Evolutionary conservation across 2,888 invertebrate species (phyloP).

Genomic region (Calameuta filiformis): DNA sequence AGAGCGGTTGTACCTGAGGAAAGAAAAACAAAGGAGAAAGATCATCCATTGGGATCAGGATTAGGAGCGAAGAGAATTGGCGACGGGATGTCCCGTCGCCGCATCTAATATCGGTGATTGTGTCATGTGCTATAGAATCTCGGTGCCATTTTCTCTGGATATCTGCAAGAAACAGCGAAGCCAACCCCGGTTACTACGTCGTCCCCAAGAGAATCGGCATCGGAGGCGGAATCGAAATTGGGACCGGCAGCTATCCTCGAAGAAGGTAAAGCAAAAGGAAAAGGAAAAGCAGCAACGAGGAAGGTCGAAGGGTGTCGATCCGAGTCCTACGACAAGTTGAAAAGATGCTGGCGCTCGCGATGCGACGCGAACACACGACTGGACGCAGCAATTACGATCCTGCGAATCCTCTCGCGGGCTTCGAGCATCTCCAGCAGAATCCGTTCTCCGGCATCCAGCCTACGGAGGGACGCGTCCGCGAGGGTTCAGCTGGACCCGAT

Average conservation of each 20-base stretch:
- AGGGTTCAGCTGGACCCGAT: conserved; percentile 37
- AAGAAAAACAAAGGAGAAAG: neutral
- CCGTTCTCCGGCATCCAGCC: conserved; percentile 50
- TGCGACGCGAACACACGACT: conserved; percentile 64
- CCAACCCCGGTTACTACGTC: neutral
- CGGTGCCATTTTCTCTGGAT: conserved; percentile 20
- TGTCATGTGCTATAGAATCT: conserved; percentile 16
- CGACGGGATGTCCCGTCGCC: neutral
- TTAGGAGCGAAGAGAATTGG: neutral
- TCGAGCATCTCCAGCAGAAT: conserved; percentile 63
- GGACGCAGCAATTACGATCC: conserved; percentile 62
- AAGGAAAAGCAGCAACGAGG: conserved; percentile 22
- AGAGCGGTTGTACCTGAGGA: neutral
- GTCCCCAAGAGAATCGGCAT: neutral
- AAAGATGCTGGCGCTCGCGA: conserved; percentile 65
- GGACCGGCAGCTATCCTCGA: conserved; percentile 12
- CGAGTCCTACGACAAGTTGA: conserved; percentile 39
- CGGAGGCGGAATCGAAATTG: neutral
- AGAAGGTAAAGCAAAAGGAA: conserved; percentile 20
- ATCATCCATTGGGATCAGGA: neutral
- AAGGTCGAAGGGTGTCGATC: neutral
- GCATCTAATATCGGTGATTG: neutral
- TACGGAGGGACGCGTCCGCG: conserved; percentile 50
- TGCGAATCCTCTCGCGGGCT: conserved; percentile 58
- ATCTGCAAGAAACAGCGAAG: conserved; percentile 14